phyloP scores from a whole-genome alignment of 2,888 invertebrate species.

The Rhamphomyia laevipes region DNA sequence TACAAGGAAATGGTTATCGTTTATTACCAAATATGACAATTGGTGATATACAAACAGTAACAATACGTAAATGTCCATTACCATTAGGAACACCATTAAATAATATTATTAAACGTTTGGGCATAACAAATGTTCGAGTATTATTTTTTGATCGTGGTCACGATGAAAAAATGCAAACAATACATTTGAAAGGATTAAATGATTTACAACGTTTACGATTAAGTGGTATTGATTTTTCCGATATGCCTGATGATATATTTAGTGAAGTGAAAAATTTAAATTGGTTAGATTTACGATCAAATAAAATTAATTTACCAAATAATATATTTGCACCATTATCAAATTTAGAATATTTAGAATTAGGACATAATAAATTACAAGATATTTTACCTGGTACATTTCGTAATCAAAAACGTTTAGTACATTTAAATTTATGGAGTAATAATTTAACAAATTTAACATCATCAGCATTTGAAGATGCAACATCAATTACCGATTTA shows the following conservation, averaged over 20 bases:
- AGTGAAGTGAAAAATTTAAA: conserved; percentile 47
- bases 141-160: conserved; percentile 44
- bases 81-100: conserved; percentile 38
- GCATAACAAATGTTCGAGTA: conserved; percentile 30
- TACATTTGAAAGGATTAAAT: conserved; percentile 46
- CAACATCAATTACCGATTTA: conserved; percentile 49
- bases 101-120: conserved; percentile 29
- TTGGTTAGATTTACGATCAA: conserved; percentile 50
- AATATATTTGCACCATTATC: conserved; percentile 45
- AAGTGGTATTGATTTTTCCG: conserved; percentile 48
- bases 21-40: conserved; percentile 29
- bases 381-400: conserved; percentile 50
- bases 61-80: conserved; percentile 33
- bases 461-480: conserved; percentile 49
- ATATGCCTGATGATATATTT: conserved; percentile 51
- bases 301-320: conserved; percentile 45
- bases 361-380: conserved; percentile 54
- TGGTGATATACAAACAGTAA: conserved; percentile 25
- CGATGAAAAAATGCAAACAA: conserved; percentile 41
- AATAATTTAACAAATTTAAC: conserved; percentile 54
- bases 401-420: conserved; percentile 45
- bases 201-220: conserved; percentile 45
- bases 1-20: conserved; percentile 21
- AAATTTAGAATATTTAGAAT: conserved; percentile 48
- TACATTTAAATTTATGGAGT: conserved; percentile 53